Percentiles rank a stretch among this genome's conserved stretches.
phyloP scores from a whole-genome alignment of 2,888 invertebrate species.

The Andrena trimmerana region DNA sequence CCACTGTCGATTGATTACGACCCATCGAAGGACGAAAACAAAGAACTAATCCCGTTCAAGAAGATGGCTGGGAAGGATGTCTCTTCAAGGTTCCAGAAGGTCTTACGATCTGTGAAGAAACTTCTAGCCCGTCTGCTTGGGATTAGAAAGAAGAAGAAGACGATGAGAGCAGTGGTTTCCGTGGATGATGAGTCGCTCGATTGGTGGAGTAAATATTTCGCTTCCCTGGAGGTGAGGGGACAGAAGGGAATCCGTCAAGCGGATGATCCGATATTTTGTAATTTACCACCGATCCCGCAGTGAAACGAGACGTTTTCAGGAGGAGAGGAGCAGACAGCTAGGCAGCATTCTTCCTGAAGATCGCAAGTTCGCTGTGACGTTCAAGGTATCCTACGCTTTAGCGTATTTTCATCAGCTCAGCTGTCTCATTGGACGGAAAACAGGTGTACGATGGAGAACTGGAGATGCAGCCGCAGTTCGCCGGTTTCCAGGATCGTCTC shows the following conservation, averaged over 20 bases:
- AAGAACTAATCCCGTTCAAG: conserved; percentile 76
- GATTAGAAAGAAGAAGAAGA: conserved; percentile 7
- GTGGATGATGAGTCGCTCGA: conserved; percentile 83
- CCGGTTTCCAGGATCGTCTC: conserved; percentile 89
- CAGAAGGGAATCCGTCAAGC: neutral
- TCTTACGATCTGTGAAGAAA: conserved; percentile 62
- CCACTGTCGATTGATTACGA: conserved; percentile 73
- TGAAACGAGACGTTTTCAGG: conserved; percentile 66
- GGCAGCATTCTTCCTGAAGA: conserved; percentile 43
- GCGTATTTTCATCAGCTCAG: conserved; percentile 48
- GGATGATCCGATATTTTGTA: conserved; percentile 12
- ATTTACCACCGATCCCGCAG: neutral
- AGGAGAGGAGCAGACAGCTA: conserved; percentile 72
- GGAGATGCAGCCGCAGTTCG: conserved; percentile 89
- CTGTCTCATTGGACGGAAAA: conserved; percentile 63
- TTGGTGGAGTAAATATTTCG: conserved; percentile 88
- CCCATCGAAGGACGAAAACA: conserved; percentile 73
- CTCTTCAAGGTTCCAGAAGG: conserved; percentile 50
- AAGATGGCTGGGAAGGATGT: conserved; percentile 61
- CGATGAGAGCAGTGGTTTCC: conserved; percentile 28
- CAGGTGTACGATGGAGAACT: conserved; percentile 89
- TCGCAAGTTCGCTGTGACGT: conserved; percentile 74
- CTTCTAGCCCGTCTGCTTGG: conserved; percentile 35
- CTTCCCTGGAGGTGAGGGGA: conserved; percentile 83
- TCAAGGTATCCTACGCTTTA: conserved; percentile 76